A percentile compares a stretch with the other conserved stretches of the same genome.
Evolutionary conservation across 1,140 invertebrate species (phyloP).

Genomic region (Drosophila prosaltans): DNA sequence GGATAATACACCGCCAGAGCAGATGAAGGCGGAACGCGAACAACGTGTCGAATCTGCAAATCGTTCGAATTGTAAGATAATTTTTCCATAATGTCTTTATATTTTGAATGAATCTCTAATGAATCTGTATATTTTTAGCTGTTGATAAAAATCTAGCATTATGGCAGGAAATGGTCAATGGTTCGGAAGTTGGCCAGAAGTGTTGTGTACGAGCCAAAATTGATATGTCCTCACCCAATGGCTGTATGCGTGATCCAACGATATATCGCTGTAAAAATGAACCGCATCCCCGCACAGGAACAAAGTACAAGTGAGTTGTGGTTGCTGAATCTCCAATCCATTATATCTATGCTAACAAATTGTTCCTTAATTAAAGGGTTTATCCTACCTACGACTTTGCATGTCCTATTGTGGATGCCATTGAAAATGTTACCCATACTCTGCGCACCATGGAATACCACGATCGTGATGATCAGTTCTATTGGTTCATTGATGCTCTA

Average conservation of each 20-base stretch:
- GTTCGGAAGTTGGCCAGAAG: constrained; percentile 89
- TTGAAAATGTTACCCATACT: constrained; percentile 98
- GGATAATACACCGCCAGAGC: constrained; percentile 97
- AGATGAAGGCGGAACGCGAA: constrained; percentile 98
- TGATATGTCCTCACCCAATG: constrained; percentile 98
- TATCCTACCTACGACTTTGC: constrained; percentile 99
- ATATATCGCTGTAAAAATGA: constrained; percentile 99
- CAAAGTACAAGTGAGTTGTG: constrained; percentile 94
- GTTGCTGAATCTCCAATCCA: background rate
- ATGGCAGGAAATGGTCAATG: constrained; percentile 98
- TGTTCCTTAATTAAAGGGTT: constrained; percentile 87
- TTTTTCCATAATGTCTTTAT: too few species aligned
- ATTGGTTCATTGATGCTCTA: constrained; percentile 96
- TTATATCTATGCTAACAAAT: background rate
- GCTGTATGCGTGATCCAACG: constrained; percentile 99
- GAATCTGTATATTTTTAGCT: constrained; percentile 84
- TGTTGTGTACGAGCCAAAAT: constrained; percentile 99
- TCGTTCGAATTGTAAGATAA: constrained; percentile 90
- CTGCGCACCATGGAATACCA: constrained; percentile 99
- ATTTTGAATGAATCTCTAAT: too few species aligned
- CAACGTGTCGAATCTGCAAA: constrained; percentile 94
- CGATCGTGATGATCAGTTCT: constrained; percentile 98
- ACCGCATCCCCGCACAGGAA: constrained; percentile 95
- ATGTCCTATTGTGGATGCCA: constrained; percentile 98
- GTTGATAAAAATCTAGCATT: constrained; percentile 93